Percentiles rank a stretch among this genome's conserved stretches.
Conservation (phyloP, 2,797 vertebrate species). For the Lophius americanus region DNA sequence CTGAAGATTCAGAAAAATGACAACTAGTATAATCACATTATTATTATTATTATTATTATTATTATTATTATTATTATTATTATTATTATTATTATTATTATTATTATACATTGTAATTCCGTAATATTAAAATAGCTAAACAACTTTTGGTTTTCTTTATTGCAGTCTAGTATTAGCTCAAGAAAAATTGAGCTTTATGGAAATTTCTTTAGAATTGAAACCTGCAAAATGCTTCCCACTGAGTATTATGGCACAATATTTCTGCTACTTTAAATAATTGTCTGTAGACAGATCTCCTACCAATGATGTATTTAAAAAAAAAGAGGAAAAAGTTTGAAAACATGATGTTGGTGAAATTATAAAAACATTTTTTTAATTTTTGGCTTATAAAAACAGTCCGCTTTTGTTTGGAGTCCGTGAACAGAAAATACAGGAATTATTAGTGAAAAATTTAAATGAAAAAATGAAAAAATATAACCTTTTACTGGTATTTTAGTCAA, state of each 20-base stretch:
- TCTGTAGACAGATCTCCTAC: not conserved
- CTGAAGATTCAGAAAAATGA: too few relatives aligned
- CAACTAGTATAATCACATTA: too few relatives aligned
- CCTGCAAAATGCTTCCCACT: not conserved
- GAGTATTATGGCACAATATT: not conserved
- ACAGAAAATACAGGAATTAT: not conserved
- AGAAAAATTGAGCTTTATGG: constrained; percentile 7
- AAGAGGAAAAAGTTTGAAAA: too few relatives aligned
- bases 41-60: too few relatives aligned
- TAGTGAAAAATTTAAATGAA: fast-evolving
- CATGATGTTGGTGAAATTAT: not conserved
- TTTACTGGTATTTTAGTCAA: not conserved
- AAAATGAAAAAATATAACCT: not conserved
- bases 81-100: too few relatives aligned
- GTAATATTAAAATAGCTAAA: not conserved
- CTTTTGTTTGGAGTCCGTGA: constrained; percentile 42
- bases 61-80: too few relatives aligned
- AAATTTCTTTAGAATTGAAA: not conserved
- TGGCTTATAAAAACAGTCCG: constrained; percentile 57
- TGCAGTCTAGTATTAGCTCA: constrained; percentile 43
- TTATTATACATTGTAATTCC: not conserved
- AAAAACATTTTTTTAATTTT: constrained; percentile 5
- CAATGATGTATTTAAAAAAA: too few relatives aligned
- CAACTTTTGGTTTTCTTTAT: constrained; percentile 21
- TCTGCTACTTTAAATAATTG: not conserved